These are phyloP conservation scores for Cottoperca gobio DNA, from an alignment of 2,797 vertebrate species.

Conservation along the genomic window DNA sequence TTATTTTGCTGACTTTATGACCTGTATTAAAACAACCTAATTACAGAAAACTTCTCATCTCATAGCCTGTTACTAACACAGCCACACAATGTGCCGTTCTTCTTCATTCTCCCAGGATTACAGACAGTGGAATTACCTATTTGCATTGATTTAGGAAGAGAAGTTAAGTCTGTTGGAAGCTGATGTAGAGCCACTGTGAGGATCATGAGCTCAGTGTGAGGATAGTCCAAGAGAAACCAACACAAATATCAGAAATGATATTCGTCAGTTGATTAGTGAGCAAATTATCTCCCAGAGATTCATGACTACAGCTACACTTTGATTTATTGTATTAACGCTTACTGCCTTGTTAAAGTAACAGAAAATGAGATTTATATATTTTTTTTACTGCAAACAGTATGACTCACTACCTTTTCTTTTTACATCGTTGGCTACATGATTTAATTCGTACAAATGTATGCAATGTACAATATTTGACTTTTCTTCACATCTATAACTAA, in stretches of 20 bases:
- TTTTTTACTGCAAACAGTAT: no score
- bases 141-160: no score
- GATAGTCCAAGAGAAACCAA: not conserved
- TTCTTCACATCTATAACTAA: not conserved
- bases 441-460: no score
- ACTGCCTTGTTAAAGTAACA: not conserved
- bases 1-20: conserved; percentile 19
- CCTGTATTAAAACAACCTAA: not conserved
- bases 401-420: no score
- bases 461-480: no score
- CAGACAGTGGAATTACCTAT: not conserved
- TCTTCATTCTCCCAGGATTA: not conserved
- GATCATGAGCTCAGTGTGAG: not conserved
- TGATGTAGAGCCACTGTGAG: not conserved
- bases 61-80: not conserved
- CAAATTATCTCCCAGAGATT: not conserved
- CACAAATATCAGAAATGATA: not conserved
- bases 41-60: not conserved
- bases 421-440: no score
- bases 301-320: not conserved
- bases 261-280: not conserved
- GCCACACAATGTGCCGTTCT: not conserved
- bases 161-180: no score
- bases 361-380: not conserved
- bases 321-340: not conserved